Conservation (phyloP, 2,113 vertebrate species). For the Fulica atra region DNA sequence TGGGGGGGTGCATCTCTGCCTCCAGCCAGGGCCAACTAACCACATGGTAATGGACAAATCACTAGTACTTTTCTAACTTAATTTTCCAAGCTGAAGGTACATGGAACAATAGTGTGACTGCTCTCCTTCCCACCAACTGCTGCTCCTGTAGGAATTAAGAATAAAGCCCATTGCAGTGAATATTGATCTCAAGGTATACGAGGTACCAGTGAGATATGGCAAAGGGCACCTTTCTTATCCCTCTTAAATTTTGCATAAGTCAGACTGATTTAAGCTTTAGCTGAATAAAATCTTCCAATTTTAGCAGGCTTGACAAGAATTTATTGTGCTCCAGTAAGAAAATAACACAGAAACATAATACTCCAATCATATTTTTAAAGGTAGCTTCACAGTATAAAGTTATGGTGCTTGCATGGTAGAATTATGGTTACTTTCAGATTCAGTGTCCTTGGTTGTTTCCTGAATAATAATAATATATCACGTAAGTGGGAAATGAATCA, state of each 20-base stretch:
- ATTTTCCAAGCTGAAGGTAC: not conserved
- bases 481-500: not conserved
- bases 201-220: not conserved
- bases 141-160: conserved; percentile 5
- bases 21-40: no score
- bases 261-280: conserved; percentile 53
- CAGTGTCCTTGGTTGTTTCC: conserved; percentile 47
- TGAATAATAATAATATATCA: conserved; percentile 44
- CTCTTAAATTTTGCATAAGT: conserved; percentile 69
- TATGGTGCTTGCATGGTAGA: conserved; percentile 12
- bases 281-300: conserved; percentile 69
- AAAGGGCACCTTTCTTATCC: conserved; percentile 55
- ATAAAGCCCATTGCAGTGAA: not conserved
- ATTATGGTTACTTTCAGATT: conserved; percentile 49
- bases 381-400: conserved; percentile 39
- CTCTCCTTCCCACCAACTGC: not conserved
- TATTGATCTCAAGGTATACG: conserved; percentile 46
- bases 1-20: no score
- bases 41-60: not conserved
- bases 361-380: conserved; percentile 49
- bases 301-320: conserved; percentile 64
- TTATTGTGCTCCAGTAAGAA: conserved; percentile 50
- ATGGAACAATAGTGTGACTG: not conserved
- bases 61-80: not conserved
- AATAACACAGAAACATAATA: conserved; percentile 47